phyloP scores from a whole-genome alignment of 2,888 invertebrate species.

The Oligia fasciuncula region DNA sequence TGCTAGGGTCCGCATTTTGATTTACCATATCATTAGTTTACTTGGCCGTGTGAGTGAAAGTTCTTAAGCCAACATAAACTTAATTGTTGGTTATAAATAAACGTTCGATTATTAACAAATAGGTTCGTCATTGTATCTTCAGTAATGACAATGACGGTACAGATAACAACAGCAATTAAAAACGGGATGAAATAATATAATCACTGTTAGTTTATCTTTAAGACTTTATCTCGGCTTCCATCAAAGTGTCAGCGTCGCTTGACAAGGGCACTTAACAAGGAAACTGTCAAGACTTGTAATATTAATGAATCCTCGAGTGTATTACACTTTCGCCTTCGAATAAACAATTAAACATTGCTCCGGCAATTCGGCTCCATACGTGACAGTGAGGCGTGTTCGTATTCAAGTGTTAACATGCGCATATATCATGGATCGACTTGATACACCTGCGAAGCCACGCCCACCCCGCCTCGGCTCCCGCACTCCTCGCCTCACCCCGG shows the following conservation, averaged over 20 bases:
- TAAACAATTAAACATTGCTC: conserved; percentile 80
- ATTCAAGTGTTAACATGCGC: conserved; percentile 86
- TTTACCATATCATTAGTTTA: background rate
- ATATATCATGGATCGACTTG: conserved; percentile 86
- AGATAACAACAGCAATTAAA: conserved; percentile 58
- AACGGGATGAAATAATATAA: conserved; percentile 62
- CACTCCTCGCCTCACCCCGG: conserved; percentile 72
- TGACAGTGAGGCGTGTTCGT: conserved; percentile 88
- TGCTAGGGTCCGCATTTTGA: background rate
- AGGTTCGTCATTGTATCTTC: conserved; percentile 25
- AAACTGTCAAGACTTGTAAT: conserved; percentile 68
- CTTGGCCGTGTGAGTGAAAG: background rate
- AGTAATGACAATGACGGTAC: conserved; percentile 56
- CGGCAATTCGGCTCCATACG: conserved; percentile 74
- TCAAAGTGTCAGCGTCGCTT: conserved; percentile 69
- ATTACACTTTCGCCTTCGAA: conserved; percentile 78
- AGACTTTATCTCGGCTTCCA: conserved; percentile 75
- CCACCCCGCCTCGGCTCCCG: conserved; percentile 70
- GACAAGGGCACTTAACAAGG: conserved; percentile 65
- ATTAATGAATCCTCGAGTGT: conserved; percentile 72
- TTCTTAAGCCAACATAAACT: background rate
- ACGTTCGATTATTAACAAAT: conserved; percentile 22
- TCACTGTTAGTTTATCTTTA: conserved; percentile 67
- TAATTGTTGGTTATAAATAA: conserved; percentile 4
- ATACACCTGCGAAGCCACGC: conserved; percentile 87